phyloP scores from a whole-genome alignment of 1,140 invertebrate genomes.

The Conopomorpha cramerella region DNA sequence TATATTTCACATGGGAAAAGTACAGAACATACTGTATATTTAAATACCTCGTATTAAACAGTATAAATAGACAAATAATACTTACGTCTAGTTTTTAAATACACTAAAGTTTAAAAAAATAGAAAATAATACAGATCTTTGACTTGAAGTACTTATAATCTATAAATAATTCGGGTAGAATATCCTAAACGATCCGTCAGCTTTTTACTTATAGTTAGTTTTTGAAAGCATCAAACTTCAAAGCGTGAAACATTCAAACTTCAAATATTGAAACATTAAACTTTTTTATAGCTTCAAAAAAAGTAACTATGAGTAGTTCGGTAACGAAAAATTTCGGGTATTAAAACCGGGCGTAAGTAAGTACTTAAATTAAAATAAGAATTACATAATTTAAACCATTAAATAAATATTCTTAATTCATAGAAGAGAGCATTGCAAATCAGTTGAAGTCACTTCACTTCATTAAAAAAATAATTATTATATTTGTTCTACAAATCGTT shows the following conservation, averaged over 20 bases:
- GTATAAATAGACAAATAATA: constrained; percentile 50
- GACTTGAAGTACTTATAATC: constrained; percentile 48
- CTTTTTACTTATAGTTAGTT: too few relatives aligned
- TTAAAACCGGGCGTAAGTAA: too few relatives aligned
- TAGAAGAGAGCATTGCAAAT: constrained; percentile 36
- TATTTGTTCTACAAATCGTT: too few relatives aligned
- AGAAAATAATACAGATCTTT: constrained; percentile 60
- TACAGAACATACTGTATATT: constrained; percentile 41
- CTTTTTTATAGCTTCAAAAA: too few relatives aligned
- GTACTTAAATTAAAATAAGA: constrained; percentile 37
- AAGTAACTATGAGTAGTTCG: too few relatives aligned
- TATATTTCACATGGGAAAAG: too few relatives aligned
- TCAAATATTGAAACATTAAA: too few relatives aligned
- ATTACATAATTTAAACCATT: constrained; percentile 36
- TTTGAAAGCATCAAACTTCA: too few relatives aligned
- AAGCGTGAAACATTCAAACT: too few relatives aligned
- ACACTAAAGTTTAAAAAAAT: constrained; percentile 56
- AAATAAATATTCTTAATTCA: constrained; percentile 52
- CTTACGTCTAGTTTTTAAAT: constrained; percentile 34
- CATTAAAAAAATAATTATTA: not conserved
- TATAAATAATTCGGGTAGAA: too few relatives aligned
- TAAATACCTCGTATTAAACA: constrained; percentile 57
- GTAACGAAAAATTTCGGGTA: too few relatives aligned
- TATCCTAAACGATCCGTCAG: too few relatives aligned
- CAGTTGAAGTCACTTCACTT: constrained; percentile 6